Conservation (phyloP, 2,888 invertebrate species). For the Tigriopus californicus region DNA sequence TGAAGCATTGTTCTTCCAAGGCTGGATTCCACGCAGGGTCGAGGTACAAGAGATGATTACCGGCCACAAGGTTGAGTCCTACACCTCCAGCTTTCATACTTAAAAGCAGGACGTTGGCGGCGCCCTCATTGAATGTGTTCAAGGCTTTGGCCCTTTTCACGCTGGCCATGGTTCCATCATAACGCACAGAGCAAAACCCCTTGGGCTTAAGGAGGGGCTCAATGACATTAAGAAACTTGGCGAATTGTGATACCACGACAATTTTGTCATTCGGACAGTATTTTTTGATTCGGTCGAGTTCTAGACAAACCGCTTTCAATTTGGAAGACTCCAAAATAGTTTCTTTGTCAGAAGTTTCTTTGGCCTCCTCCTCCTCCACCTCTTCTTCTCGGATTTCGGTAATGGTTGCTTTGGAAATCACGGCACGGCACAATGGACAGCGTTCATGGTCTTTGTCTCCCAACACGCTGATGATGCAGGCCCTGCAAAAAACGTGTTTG, state of each 20-base stretch:
- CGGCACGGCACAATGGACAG: too few relatives aligned
- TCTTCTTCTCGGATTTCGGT: not conserved
- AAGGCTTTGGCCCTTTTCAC: not conserved
- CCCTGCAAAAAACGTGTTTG: slow-evolving; percentile 11
- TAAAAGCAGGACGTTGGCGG: slow-evolving; percentile 13
- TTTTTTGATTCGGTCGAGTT: not conserved
- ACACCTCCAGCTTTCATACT: slow-evolving; percentile 16
- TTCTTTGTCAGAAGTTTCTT: too few relatives aligned
- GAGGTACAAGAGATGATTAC: slow-evolving; percentile 12
- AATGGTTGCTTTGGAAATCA: not conserved
- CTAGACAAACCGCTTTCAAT: slow-evolving; percentile 2
- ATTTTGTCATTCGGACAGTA: slow-evolving; percentile 1
- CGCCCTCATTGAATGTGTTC: not conserved
- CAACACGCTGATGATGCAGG: not conserved
- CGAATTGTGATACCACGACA: slow-evolving; percentile 14
- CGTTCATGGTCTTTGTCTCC: not conserved
- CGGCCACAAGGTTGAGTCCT: slow-evolving; percentile 15
- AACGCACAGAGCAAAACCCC: not conserved
- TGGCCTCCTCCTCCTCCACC: slow-evolving; percentile 2
- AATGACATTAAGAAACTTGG: slow-evolving; percentile 10
- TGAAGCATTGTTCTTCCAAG: slow-evolving; percentile 16
- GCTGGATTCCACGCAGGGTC: slow-evolving; percentile 17
- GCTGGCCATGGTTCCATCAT: slow-evolving; percentile 15
- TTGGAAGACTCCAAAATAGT: not conserved
- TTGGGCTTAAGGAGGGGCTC: not conserved